These are phyloP conservation scores for Motacilla tschutschensis DNA, from an alignment of 2,113 vertebrate genomes.

Conservation along the genomic window DNA sequence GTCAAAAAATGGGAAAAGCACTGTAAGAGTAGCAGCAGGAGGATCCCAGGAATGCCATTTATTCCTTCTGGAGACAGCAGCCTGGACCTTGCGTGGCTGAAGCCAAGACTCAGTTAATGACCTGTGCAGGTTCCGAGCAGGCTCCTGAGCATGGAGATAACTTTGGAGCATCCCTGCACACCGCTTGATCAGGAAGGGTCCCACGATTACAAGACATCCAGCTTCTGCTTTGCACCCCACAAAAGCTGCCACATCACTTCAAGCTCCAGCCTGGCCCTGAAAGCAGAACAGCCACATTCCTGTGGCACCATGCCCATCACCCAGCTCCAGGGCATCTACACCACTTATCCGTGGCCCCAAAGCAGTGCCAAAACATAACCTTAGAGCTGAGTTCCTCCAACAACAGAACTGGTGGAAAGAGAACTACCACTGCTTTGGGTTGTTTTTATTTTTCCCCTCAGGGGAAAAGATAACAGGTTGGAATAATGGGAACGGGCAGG, in stretches of 20 bases:
- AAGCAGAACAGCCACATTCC: slow-evolving; percentile 13
- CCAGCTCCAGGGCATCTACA: not conserved
- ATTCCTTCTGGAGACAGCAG: not conserved
- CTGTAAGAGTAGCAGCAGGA: not conserved
- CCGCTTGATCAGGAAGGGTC: fast-evolving
- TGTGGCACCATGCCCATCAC: not conserved
- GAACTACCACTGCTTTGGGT: not conserved
- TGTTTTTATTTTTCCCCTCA: fast-evolving
- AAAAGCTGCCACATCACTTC: not conserved
- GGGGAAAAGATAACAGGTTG: not conserved
- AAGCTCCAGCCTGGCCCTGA: not conserved
- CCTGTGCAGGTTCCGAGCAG: fast-evolving
- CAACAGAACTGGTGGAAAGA: not conserved
- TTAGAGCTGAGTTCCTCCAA: not conserved
- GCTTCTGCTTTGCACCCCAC: not conserved
- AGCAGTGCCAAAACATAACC: not conserved
- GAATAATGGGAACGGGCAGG: not conserved
- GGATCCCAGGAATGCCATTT: fast-evolving
- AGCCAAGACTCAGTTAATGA: not conserved
- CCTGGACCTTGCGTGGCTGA: not conserved
- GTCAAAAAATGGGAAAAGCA: not conserved
- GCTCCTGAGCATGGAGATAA: not conserved
- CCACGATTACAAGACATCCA: fast-evolving
- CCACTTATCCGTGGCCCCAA: fast-evolving
- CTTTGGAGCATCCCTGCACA: not conserved